Evolutionary conservation across 2,113 vertebrate genomes (phyloP), one percentile per base, ranked within the genome.

Genomic region (Oncorhynchus nerka): DNA sequence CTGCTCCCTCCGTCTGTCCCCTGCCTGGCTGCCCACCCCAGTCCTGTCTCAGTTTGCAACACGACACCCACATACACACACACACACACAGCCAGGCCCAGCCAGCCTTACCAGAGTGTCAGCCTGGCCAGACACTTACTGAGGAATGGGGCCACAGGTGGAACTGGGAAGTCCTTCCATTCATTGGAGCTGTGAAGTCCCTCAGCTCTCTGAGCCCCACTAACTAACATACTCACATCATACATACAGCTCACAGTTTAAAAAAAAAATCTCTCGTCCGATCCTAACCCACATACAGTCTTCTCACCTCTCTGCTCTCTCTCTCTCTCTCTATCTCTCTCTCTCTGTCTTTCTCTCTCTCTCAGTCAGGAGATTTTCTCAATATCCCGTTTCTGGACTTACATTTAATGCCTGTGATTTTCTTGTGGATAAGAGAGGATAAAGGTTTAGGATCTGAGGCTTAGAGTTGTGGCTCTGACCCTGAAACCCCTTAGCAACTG

Each of bases 81-180:
- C 80, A 74, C 77, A 75, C 68, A 78, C 30, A 65, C 59, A 69
- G 15, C 8, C 32, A 62, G n/a, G 66, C 26, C 9, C 28, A n/a
- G 34, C 55, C 20, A 32, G 30, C 28, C 20, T 80, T 86, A 82
- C 79, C 83, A 79, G 74, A 78, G 85, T 91, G 85, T 88, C 87
- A 75, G 83, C 82, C 87, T 84, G 81, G 75, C 59, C 81, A 75
- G 78, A 64, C 22, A 86, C 39, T 45, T 45, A 45, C 85, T 73
- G 87, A 83, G 83, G 81, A 91, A 90, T 89, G 89, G 81, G 89
- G 88, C 81, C 90, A 89, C 86, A 91, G 88, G 87, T 91, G 88
- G 73, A 69, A 62, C 77, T 78, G 79, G 75, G 68, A 73, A 79
- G 77, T 73, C 70, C 75, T 66, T 49, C 82, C 76, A 78, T 69